Base-by-base conservation (phyloP, 2,797 vertebrate species). In the Australoheros facetus region DNA sequence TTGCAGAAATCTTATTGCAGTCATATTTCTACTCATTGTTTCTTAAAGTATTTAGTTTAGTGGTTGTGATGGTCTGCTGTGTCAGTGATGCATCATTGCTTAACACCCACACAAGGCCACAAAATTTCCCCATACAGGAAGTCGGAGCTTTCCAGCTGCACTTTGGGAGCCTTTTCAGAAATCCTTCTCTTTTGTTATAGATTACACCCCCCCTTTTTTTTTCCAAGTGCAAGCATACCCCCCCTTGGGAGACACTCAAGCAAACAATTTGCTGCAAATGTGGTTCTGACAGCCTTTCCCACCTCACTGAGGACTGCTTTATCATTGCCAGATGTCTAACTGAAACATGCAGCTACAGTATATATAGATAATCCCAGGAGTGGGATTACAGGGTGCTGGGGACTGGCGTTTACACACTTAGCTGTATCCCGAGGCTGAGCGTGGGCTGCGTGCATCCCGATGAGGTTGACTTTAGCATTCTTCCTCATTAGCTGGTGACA, bases 321-420 rank as follows among this genome's bases (percentile, higher is more conserved):
- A 94, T 93, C 87, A 80, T 77, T 94, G 84, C 95, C 96, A 96
- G 95, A 96, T 96, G 96, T 96, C 93, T 88, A 86, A 91, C 83
- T 90, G 79, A 94, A 95, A 95, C 93, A 90, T 71, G 83, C 74
- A 84, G 74, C 74, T 78, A 80, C 75, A 85, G 75, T 87, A 89
- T 88, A 90, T 89, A 89, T 90, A 90, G 89, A 93, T 93, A 90
- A 92, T 92, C 91, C 89, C 93, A 77, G 84, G 77, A 78, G 90
- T 88, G 79, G 86, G 85, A 84, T 93, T 90, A 87, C 55, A 71
- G 72, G 74, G 80, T 80, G 77, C 81, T 23, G 76, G 84, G 88
- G 84, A 78, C 64, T 56, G 28, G 30, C 12, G 55, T 81, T 85
- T 75, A 86, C 81, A 79, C 58, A 10, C 28, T 78, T 4, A 62